A percentile compares a stretch with the other conserved stretches of the same genome.
Conservation (phyloP, 2,113 vertebrate species). For the Pyrgilauda ruficollis region DNA sequence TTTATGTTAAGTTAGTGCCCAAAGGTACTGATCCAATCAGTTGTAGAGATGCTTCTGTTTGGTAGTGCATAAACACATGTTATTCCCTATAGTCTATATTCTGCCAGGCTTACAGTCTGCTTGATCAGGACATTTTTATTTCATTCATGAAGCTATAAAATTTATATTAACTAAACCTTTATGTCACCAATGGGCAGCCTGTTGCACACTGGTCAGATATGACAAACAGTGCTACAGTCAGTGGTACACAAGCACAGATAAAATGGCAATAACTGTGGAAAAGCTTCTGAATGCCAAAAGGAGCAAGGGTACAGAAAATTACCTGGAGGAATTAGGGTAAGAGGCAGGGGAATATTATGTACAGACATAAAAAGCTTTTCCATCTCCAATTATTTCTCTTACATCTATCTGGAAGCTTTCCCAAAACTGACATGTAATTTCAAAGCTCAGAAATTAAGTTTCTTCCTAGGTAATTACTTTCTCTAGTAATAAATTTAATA, state of each 20-base stretch:
- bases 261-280: not conserved
- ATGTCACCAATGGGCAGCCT: not conserved
- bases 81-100: not conserved
- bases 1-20: not conserved
- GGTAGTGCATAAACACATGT: not conserved
- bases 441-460: not conserved
- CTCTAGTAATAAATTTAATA: not conserved
- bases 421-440: not conserved
- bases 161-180: not conserved
- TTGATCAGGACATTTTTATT: not conserved
- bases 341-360: not conserved
- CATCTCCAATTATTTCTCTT: not conserved
- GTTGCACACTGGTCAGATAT: not conserved
- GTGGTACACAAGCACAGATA: not conserved
- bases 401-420: not conserved
- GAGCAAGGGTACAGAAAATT: not conserved
- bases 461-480: not conserved
- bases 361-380: not conserved
- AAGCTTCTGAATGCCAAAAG: not conserved
- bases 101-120: not conserved
- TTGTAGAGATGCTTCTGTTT: not conserved
- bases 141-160: not conserved
- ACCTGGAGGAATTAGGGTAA: not conserved
- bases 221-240: not conserved
- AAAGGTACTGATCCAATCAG: not conserved